These are phyloP conservation scores for Drosophila kambysellisi DNA, from an alignment of 2,888 invertebrate species.

Conservation along the genomic window DNA sequence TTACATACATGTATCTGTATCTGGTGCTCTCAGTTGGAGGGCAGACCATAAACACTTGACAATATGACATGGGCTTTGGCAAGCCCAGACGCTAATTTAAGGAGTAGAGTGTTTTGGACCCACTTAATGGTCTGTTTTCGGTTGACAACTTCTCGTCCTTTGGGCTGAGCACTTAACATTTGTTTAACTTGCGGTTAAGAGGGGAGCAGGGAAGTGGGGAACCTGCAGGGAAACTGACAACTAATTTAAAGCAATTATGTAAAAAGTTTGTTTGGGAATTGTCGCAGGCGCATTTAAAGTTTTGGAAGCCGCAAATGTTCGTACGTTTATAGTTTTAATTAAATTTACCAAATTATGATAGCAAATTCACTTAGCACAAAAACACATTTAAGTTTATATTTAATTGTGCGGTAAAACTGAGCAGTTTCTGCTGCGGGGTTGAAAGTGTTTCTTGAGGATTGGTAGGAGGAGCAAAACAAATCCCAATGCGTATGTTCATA, in stretches of 20 bases:
- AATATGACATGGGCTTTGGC: slow-evolving; percentile 59
- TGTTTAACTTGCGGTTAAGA: slow-evolving; percentile 67
- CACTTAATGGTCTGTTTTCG: slow-evolving; percentile 82
- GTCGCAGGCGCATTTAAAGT: slow-evolving; percentile 57
- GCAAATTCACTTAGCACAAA: slow-evolving; percentile 50
- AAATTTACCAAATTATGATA: slow-evolving; percentile 75
- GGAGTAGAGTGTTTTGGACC: slow-evolving; percentile 69
- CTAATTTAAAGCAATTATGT: slow-evolving; percentile 82
- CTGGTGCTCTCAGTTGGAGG: neutral
- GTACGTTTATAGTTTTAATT: slow-evolving; percentile 74
- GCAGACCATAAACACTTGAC: slow-evolving; percentile 70
- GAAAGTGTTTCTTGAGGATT: neutral
- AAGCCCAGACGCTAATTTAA: slow-evolving; percentile 65
- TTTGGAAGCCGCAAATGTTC: slow-evolving; percentile 60
- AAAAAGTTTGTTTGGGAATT: slow-evolving; percentile 70
- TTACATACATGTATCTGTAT: neutral
- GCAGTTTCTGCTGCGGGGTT: neutral
- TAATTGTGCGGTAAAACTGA: slow-evolving; percentile 36
- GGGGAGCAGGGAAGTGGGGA: slow-evolving; percentile 18
- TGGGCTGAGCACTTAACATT: slow-evolving; percentile 61
- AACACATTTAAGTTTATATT: slow-evolving; percentile 52
- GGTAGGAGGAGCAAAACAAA: slow-evolving; percentile 12
- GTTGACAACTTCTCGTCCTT: slow-evolving; percentile 75
- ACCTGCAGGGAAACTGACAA: slow-evolving; percentile 70
- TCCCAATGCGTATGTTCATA: slow-evolving; percentile 60